Percentiles rank a stretch among this genome's conserved stretches.
These are phyloP conservation scores for Pseudococcus jackbeardsleyi DNA, from an alignment of 2,888 invertebrate genomes.

Conservation along the genomic window DNA sequence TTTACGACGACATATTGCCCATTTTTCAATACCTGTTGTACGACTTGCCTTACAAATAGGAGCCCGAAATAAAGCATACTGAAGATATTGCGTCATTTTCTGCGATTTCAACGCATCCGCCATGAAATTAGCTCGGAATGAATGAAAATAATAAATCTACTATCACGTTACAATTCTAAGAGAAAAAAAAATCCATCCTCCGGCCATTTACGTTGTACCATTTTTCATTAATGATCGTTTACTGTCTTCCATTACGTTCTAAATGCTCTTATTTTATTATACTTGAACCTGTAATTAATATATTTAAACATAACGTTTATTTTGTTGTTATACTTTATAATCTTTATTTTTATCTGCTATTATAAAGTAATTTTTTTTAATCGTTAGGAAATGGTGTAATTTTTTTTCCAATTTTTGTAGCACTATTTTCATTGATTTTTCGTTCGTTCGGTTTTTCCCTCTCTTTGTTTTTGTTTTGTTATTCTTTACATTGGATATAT, in stretches of 20 bases:
- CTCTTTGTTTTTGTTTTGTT: background rate
- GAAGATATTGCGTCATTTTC: background rate
- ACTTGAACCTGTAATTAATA: constrained; percentile 52
- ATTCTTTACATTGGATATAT: constrained; percentile 39
- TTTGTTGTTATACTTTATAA: constrained; percentile 47
- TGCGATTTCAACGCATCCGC: background rate
- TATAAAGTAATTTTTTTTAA: constrained; percentile 31
- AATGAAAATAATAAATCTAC: background rate
- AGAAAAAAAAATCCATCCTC: background rate
- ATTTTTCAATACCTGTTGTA: background rate
- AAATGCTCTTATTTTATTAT: constrained; percentile 62
- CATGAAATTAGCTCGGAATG: background rate
- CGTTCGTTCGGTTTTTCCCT: background rate
- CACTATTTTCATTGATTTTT: constrained; percentile 35
- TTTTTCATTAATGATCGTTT: constrained; percentile 57
- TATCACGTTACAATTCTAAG: background rate
- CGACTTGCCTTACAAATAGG: background rate
- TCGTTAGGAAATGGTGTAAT: constrained; percentile 46
- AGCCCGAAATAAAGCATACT: background rate
- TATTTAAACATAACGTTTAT: constrained; percentile 55
- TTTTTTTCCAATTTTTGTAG: constrained; percentile 53
- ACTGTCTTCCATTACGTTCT: constrained; percentile 64
- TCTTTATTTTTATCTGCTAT: constrained; percentile 56
- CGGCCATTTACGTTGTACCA: constrained; percentile 40
- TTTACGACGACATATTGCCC: background rate